phyloP scores from a whole-genome alignment of 2,797 vertebrate genomes.

The Harpagifer antarcticus region DNA sequence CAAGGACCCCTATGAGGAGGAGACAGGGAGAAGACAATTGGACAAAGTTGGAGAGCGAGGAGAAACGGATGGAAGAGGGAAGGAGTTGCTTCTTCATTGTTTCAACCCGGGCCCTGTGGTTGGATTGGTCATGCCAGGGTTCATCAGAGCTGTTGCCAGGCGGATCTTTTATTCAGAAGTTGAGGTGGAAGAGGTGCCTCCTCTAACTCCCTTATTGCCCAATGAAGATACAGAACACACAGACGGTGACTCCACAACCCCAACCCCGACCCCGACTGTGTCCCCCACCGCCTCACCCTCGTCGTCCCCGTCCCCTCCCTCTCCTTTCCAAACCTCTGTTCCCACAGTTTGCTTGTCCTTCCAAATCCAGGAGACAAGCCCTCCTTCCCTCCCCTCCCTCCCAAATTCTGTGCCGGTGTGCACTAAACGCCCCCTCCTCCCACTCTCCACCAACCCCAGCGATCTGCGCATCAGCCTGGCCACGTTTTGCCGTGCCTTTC shows the following conservation, averaged over 20 bases:
- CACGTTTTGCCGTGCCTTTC: constrained; percentile 97
- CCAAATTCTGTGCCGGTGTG: constrained; percentile 84
- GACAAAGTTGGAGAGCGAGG: constrained; percentile 49
- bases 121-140: constrained; percentile 94
- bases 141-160: constrained; percentile 94
- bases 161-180: constrained; percentile 93
- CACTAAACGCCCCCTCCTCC: constrained; percentile 80
- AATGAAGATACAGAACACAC: constrained; percentile 83
- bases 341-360: constrained; percentile 78
- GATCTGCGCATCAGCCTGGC: constrained; percentile 95
- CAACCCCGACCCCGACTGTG: constrained; percentile 71
- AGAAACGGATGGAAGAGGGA: constrained; percentile 47
- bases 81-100: constrained; percentile 91
- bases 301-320: constrained; percentile 86
- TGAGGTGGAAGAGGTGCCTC: constrained; percentile 91
- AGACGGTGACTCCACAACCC: constrained; percentile 74
- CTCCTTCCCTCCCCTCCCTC: constrained; percentile 48
- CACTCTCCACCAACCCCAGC: constrained; percentile 89
- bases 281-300: constrained; percentile 79
- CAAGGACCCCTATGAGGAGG: constrained; percentile 92
- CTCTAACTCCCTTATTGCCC: constrained; percentile 85
- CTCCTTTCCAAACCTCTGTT: constrained; percentile 66
- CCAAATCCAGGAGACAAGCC: constrained; percentile 86
- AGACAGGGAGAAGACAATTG: constrained; percentile 68
- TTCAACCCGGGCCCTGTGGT: constrained; percentile 95